Percentiles rank a stretch among this genome's conserved stretches.
phyloP scores from a whole-genome alignment of 2,797 vertebrate genomes.

The Leucoraja ocellata region DNA sequence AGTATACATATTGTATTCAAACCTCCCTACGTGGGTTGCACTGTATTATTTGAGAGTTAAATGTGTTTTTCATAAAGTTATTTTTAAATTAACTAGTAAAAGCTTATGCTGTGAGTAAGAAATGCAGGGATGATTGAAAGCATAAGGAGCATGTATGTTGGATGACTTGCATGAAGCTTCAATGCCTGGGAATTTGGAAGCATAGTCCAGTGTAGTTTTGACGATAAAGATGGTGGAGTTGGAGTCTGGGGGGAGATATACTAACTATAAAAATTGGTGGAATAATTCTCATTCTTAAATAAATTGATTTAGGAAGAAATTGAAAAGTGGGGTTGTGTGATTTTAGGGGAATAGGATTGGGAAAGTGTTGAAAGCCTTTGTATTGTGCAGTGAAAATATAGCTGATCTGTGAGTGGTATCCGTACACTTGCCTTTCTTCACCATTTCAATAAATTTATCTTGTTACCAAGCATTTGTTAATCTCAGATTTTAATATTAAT shows the following conservation, averaged over 20 bases:
- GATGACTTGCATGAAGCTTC: not conserved
- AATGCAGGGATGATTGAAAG: not conserved
- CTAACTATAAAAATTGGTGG: not conserved
- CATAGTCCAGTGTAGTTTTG: not conserved
- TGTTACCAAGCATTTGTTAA: too few species aligned
- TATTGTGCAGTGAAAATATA: too few species aligned
- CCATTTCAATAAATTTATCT: too few species aligned
- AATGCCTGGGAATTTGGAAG: not conserved
- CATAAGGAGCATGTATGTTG: not conserved
- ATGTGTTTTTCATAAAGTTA: not conserved
- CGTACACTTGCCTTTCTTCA: too few species aligned
- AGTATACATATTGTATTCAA: not conserved
- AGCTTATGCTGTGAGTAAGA: not conserved
- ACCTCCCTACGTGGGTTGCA: not conserved
- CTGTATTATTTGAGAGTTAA: not conserved
- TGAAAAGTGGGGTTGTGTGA: not conserved
- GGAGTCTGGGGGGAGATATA: not conserved
- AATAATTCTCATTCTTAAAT: not conserved
- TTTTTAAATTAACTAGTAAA: not conserved
- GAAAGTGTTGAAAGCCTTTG: too few species aligned
- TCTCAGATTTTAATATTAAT: too few species aligned
- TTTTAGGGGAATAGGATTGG: not conserved
- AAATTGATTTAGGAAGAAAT: not conserved
- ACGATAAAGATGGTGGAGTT: not conserved
- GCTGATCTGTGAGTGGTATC: too few species aligned